phyloP scores from a whole-genome alignment of 1,140 invertebrate genomes.

The Drosophila repleta region DNA sequence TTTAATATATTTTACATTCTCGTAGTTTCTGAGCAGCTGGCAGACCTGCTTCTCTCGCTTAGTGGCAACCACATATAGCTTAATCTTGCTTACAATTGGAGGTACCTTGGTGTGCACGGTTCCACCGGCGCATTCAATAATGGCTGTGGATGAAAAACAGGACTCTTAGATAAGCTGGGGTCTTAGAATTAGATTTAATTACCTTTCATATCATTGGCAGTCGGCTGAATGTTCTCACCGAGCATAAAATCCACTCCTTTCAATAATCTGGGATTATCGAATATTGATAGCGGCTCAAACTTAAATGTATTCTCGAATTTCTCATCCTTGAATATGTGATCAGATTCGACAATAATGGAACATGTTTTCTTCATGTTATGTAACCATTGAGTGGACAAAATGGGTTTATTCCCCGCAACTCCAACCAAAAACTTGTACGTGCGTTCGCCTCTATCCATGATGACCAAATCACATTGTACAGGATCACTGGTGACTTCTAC shows the following conservation, averaged over 20 bases:
- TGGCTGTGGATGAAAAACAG: conserved; percentile 22
- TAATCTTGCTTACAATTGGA: not conserved
- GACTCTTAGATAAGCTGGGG: not conserved
- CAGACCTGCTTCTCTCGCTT: conserved; percentile 3
- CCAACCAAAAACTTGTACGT: conserved; percentile 61
- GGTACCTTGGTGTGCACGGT: conserved; percentile 23
- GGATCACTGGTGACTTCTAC: conserved; percentile 55
- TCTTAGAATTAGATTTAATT: not conserved
- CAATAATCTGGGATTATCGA: conserved; percentile 32
- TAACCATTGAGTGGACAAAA: conserved; percentile 49
- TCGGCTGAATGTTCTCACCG: conserved; percentile 50
- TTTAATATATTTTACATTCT: conserved; percentile 42
- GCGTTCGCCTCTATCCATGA: conserved; percentile 68
- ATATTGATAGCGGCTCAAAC: conserved; percentile 43
- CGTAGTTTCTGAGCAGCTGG: conserved; percentile 16
- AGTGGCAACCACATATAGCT: conserved; percentile 17
- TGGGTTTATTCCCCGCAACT: conserved; percentile 53
- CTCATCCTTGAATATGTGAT: conserved; percentile 54
- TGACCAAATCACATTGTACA: conserved; percentile 41
- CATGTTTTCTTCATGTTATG: conserved; percentile 24
- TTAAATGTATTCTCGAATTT: conserved; percentile 37
- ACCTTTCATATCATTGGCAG: conserved; percentile 48
- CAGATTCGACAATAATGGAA: conserved; percentile 23
- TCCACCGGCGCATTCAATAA: conserved; percentile 57
- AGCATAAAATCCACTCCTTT: conserved; percentile 46